Evolutionary conservation across 2,113 vertebrate genomes (phyloP), one percentile per base, ranked within the genome.

Genomic region (Caracal caracal): DNA sequence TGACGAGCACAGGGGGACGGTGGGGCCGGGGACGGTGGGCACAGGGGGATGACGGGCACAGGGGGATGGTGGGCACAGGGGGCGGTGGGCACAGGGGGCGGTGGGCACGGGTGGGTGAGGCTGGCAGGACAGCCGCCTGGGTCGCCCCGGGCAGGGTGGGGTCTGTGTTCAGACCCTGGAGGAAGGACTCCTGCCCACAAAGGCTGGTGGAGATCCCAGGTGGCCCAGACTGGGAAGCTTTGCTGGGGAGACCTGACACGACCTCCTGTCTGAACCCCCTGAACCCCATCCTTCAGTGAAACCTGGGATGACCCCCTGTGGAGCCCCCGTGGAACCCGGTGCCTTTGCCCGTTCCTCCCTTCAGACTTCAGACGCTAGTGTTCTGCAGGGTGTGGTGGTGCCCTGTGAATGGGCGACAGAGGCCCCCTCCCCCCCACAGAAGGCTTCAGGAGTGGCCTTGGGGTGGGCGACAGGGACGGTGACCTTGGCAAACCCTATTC

Each of bases 1-100:
- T 2, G 2, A 19, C 98, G 97, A 71, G 97, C 76, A 78, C 80
- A 91, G 88, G 40, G 24, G 91, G 53, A 56, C 5, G 16, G 95
- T 80, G 87, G 95, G 70, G 19, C 6, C 93, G 97, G 96, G 97
- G 96, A 96, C 70, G 16, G 51, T 95, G 33, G 49, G 20, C 6
- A 11, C 61, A 63, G 61, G 61, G 24, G 88, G 16, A 53, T 16
- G 16, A 17, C 66, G 33, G 3, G 26, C 20, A 10, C 0, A 22
- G 71, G 71, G 30, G 15, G 35, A 20, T 22, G 68, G 22, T 2
- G 17, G n/a, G n/a, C 70, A 26, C 70, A 26, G 2, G 2, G 70
- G 0, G 1, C 13, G 71, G 93, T 97, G 97, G 78, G 97, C 70
- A 26, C 70, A 26, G 2, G 2, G 70, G 0, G 1, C 13, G 71